Evolutionary conservation across 2,113 vertebrate species (phyloP), one percentile per base, ranked within the genome.

Genomic region (Equus przewalskii): DNA sequence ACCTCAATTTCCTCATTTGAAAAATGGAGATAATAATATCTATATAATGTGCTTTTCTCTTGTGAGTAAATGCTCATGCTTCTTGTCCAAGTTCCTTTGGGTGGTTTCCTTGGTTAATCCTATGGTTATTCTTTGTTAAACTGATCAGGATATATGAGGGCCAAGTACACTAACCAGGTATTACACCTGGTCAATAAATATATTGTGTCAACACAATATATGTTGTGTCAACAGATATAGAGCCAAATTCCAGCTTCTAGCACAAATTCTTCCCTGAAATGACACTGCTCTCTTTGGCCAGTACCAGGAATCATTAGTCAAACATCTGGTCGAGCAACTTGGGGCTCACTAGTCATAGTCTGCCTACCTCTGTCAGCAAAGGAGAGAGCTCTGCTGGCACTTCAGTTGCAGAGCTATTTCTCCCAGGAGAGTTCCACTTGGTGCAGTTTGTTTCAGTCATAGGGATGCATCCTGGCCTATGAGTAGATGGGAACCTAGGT

Each of bases 1-100:
- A 83, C n/a, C 22, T 89, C 49, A 82, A n/a, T 22, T 54, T 94
- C 14, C 64, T 94, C 10, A 70, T 95, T 95, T 93, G 51, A 65
- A 90, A 93, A 90, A 69, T 14, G 0, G 51, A 70, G 44, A 64
- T 56, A 54, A 88, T 89, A 70, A 75, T 75, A 30, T 54, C 58
- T 46, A 8, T 94, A 12, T 44, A 76, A 67, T 72, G 56, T 76
- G 24, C 24, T 79, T 93, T 81, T 76, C 51, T 95, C 44, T 41
- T 85, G 3, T 54, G 62, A 92, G 44, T 76, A 76, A 58, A 60
- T 67, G 19, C 18, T 41, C 15, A 58, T 65, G 28, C 36, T 73
- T 92, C 73, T 85, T 86, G 46, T 76, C 62, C 46, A 85, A 91
- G n/a, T 67, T 70, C 21, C 36, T 64, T 1, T 72, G 3, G 4